Conservation (phyloP, 1,140 invertebrate species). For the Drosophila eugracilis region DNA sequence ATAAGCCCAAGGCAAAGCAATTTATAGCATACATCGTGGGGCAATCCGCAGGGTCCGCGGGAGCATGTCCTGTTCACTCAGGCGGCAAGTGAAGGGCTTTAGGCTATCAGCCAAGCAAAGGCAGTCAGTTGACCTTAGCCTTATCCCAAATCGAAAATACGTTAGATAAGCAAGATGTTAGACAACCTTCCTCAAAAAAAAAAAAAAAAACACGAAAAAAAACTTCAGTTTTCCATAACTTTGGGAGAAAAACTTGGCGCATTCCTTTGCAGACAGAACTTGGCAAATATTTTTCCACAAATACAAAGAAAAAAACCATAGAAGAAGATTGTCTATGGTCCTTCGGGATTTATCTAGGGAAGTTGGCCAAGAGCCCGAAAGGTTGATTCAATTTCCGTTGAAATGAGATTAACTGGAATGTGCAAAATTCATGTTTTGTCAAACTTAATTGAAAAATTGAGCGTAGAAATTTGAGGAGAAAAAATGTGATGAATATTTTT, state of each 20-base stretch:
- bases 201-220: no score
- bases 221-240: constrained; percentile 63
- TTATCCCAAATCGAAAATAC: constrained; percentile 26
- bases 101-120: constrained; percentile 53
- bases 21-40: constrained; percentile 68
- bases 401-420: constrained; percentile 47
- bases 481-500: constrained; percentile 1
- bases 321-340: constrained; percentile 29
- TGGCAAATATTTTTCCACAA: constrained; percentile 54
- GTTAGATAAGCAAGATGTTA: constrained; percentile 51
- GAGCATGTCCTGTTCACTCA: constrained; percentile 34
- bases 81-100: constrained; percentile 48
- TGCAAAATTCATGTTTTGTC: constrained; percentile 46
- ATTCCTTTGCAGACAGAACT: constrained; percentile 53
- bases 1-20: constrained; percentile 48
- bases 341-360: constrained; percentile 37
- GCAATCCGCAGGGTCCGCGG: background rate
- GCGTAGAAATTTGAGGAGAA: constrained; percentile 1
- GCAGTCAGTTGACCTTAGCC: constrained; percentile 52
- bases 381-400: constrained; percentile 45
- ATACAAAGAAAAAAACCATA: constrained; percentile 29
- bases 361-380: background rate
- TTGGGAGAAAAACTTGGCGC: constrained; percentile 19
- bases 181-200: no score
- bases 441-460: constrained; percentile 52